phyloP scores from a whole-genome alignment of 1,140 invertebrate species.

The Littorina saxatilis region DNA sequence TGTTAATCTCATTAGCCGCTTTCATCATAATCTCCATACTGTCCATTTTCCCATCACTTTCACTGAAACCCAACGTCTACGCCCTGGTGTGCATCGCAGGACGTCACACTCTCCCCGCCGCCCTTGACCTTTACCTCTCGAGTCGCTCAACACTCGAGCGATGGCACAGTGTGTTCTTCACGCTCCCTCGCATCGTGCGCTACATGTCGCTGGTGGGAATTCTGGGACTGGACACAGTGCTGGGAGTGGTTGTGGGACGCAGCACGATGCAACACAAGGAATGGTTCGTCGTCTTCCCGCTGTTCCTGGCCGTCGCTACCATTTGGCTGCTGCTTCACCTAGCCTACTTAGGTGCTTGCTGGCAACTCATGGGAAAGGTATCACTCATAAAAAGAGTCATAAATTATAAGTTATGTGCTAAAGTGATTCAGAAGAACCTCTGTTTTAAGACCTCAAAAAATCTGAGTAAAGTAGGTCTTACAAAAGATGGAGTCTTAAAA shows the following conservation, averaged over 20 bases:
- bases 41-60: conserved; percentile 57
- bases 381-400: neutral
- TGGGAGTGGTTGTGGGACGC: conserved; percentile 56
- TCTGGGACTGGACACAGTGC: conserved; percentile 59
- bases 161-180: conserved; percentile 67
- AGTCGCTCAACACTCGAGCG: conserved; percentile 66
- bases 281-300: conserved; percentile 72
- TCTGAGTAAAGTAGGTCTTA: too few relatives aligned
- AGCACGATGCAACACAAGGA: conserved; percentile 70
- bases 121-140: conserved; percentile 70
- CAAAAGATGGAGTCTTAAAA: too few relatives aligned
- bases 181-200: conserved; percentile 53
- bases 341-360: conserved; percentile 65
- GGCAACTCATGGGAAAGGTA: conserved; percentile 70
- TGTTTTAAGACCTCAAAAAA: too few relatives aligned
- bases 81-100: conserved; percentile 68
- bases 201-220: conserved; percentile 58
- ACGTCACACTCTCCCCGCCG: conserved; percentile 63
- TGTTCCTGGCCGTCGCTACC: conserved; percentile 63
- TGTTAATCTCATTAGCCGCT: conserved; percentile 57
- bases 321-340: conserved; percentile 71
- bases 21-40: conserved; percentile 56
- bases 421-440: too few relatives aligned
- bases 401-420: too few relatives aligned
- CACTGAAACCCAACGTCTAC: conserved; percentile 62